Evolutionary conservation across 2,113 vertebrate species (phyloP).

Genomic region (Psittacula cyanocephala): DNA sequence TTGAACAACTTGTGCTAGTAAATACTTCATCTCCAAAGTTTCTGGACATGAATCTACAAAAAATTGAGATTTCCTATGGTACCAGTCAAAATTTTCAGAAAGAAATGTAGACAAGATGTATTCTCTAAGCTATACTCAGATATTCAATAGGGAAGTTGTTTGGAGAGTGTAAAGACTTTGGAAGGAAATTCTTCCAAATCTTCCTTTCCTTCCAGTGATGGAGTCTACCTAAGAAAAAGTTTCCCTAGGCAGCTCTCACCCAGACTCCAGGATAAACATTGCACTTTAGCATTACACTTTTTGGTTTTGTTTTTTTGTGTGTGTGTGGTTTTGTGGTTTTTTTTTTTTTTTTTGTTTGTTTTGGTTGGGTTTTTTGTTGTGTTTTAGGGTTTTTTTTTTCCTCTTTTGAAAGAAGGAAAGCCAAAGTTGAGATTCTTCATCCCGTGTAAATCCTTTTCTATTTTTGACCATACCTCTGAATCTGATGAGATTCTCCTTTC

Average conservation of each 20-base stretch:
- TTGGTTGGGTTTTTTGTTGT: not conserved
- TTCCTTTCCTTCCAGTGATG: not conserved
- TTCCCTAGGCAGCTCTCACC: not conserved
- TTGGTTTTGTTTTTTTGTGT: not conserved
- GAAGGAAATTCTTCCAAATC: not conserved
- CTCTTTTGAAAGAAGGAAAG: not conserved
- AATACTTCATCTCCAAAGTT: not conserved
- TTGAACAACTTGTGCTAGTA: not conserved
- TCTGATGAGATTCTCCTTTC: not conserved
- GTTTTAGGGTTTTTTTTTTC: not conserved
- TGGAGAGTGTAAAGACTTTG: not conserved
- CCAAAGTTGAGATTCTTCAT: not conserved
- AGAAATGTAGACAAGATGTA: not conserved
- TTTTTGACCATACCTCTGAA: not conserved
- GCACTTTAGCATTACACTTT: not conserved
- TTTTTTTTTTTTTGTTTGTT: not conserved
- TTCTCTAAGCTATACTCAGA: not conserved
- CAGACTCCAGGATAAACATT: not conserved
- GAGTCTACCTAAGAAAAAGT: not conserved
- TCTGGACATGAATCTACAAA: not conserved
- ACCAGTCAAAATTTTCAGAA: not conserved
- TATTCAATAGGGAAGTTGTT: not conserved
- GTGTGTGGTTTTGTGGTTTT: not conserved
- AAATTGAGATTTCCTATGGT: not conserved
- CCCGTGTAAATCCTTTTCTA: not conserved